Base-by-base conservation (phyloP, 2,797 vertebrate species). In the Rachycentron canadum region DNA sequence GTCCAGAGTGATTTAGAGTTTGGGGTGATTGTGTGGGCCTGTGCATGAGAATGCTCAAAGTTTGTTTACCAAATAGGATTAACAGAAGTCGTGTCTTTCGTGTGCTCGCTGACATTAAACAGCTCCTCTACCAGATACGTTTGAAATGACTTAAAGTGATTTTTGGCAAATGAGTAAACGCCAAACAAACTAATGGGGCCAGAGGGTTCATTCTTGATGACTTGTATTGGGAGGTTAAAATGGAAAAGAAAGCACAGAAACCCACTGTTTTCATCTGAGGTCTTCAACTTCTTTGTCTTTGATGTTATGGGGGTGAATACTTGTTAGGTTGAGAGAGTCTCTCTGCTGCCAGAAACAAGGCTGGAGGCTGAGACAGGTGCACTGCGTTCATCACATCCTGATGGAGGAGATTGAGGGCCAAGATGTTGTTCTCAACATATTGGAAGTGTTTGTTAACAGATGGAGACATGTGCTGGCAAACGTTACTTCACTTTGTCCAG, bases 361-460 rank as follows among this genome's bases (percentile, higher is more conserved):
- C 87, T 90, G 87, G 89, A 90, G 90, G 89, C 88, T 85, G 91
- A 92, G 90, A 85, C 87, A 90, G 89, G 91, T 93, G 90, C 89
- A 91, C 74, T 0, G 81, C 81, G 83, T 89, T 93, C 92, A 93
- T 92, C 91, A 90, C 89, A 90, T 90, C 86, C 86, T 88, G 88
- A 92, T 84, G 89, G 84, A 90, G 81, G 74, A 85, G 80, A 77
- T 69, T 3, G 61, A 82, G 82, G 83, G 89, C 91, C 92, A 94
- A 93, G 83, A 93, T 89, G 91, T 93, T 93, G 89, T 92, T 92
- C 88, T 91, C 79, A 88, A 81, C 92, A 90, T 88, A 82, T 88
- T 93, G 91, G 91, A 91, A 88, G 81, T 88, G 82, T 91, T 92
- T 90, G 87, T 88, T 90, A 92, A 91, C 94, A 95, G 94, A 94